phyloP scores from a whole-genome alignment of 2,888 invertebrate genomes.

The Orgyia antiqua region DNA sequence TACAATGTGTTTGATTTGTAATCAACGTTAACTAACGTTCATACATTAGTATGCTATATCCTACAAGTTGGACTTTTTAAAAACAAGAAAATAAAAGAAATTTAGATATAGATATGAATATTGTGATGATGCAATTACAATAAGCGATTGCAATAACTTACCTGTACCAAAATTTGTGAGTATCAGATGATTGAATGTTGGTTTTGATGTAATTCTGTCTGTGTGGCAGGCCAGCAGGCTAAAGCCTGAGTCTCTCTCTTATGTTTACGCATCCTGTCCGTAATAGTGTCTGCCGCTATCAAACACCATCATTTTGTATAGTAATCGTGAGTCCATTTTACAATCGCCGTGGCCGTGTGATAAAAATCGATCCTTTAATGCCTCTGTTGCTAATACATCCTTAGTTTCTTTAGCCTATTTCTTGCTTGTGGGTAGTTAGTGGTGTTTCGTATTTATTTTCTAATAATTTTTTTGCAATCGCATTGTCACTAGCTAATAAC shows the following conservation, averaged over 20 bases:
- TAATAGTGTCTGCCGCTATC: conserved; percentile 59
- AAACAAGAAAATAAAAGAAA: no score
- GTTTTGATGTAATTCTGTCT: conserved; percentile 54
- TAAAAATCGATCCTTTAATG: conserved; percentile 67
- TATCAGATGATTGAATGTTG: conserved; percentile 64
- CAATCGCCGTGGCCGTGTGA: conserved; percentile 72
- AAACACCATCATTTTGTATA: conserved; percentile 63
- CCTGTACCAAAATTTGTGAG: conserved; percentile 47
- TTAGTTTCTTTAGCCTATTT: conserved; percentile 74
- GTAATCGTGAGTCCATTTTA: conserved; percentile 74
- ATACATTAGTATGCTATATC: no score
- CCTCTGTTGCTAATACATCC: conserved; percentile 66
- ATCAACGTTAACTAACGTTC: no score
- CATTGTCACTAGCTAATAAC: conserved; percentile 70
- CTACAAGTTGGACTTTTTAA: no score
- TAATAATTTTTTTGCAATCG: conserved; percentile 64
- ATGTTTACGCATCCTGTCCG: conserved; percentile 75
- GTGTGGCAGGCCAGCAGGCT: conserved; percentile 68
- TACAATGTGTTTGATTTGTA: no score
- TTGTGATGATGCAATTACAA: conserved; percentile 7
- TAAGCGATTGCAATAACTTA: conserved; percentile 19
- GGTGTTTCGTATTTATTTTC: conserved; percentile 52
- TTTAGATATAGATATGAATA: no score
- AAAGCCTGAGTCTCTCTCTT: conserved; percentile 69
- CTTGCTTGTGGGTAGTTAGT: conserved; percentile 65